Percentiles rank a stretch among this genome's conserved stretches.
phyloP scores from a whole-genome alignment of 2,797 vertebrate genomes.

The Spatula versicolor region DNA sequence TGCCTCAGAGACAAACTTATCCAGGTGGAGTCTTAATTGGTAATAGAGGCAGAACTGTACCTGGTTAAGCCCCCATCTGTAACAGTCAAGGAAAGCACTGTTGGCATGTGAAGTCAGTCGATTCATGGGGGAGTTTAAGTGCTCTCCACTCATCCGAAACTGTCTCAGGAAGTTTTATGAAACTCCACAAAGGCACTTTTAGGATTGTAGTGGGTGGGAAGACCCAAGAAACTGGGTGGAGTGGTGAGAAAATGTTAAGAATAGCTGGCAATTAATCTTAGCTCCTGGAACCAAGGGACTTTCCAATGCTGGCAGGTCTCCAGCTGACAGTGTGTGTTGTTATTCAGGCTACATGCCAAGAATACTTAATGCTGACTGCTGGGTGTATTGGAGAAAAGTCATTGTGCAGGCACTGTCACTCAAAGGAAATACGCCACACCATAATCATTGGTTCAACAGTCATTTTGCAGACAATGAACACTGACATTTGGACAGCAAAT shows the following conservation, averaged over 20 bases:
- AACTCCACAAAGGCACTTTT: constrained; percentile 43
- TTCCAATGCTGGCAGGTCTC: constrained; percentile 75
- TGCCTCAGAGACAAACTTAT: background rate
- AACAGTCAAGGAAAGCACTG: background rate
- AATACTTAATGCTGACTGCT: constrained; percentile 58
- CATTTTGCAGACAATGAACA: constrained; percentile 35
- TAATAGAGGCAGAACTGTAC: background rate
- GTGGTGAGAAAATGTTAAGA: constrained; percentile 70
- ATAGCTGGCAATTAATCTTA: constrained; percentile 73
- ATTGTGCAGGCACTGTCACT: constrained; percentile 62
- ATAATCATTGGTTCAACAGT: constrained; percentile 53
- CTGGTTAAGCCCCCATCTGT: background rate
- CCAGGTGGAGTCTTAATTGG: background rate
- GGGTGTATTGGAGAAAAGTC: constrained; percentile 67
- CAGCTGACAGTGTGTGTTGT: constrained; percentile 48
- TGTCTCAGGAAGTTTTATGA: constrained; percentile 37
- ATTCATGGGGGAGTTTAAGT: constrained; percentile 15
- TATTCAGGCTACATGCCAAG: constrained; percentile 66
- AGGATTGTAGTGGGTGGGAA: constrained; percentile 57
- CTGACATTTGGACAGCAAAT: constrained; percentile 48
- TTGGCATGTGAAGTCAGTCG: background rate
- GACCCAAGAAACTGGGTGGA: constrained; percentile 66
- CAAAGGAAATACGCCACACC: constrained; percentile 19
- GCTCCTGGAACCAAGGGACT: constrained; percentile 77
- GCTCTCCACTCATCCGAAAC: constrained; percentile 50